A percentile compares a stretch with the other conserved stretches of the same genome.
phyloP scores from a whole-genome alignment of 2,797 vertebrate species.

The Lemur catta region DNA sequence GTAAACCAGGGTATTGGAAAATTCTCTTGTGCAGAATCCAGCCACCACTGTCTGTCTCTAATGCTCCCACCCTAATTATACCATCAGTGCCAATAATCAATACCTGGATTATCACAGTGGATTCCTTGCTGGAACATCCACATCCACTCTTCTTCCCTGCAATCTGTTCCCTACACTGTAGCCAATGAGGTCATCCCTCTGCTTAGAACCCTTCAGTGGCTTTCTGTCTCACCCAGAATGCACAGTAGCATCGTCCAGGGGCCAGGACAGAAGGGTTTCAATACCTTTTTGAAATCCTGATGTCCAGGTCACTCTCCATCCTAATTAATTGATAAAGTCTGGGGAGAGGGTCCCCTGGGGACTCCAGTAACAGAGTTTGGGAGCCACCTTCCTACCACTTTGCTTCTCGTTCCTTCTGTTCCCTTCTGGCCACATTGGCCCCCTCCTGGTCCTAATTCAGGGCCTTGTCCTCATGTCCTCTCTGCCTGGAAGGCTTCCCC shows the following conservation, averaged over 20 bases:
- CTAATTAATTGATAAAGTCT: not conserved
- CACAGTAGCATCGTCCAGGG: not conserved
- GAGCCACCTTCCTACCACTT: not conserved
- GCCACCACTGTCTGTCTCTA: not conserved
- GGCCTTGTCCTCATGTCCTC: not conserved
- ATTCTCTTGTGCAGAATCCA: not conserved
- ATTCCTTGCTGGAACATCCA: not conserved
- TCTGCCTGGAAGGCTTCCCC: not conserved
- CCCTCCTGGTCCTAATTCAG: not conserved
- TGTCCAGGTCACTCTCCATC: not conserved
- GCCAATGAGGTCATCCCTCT: not conserved
- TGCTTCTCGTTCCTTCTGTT: not conserved
- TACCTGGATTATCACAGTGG: not conserved
- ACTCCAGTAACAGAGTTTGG: not conserved
- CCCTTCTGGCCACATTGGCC: not conserved
- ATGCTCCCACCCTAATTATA: not conserved
- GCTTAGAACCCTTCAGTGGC: not conserved
- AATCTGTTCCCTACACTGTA: not conserved
- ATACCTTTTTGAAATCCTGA: not conserved
- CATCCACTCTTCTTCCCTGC: not conserved
- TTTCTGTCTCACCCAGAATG: not conserved
- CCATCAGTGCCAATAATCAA: not conserved
- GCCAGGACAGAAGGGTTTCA: not conserved
- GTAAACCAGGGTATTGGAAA: not conserved
- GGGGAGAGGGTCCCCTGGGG: not conserved